These are phyloP conservation scores for Manis pentadactyla DNA, from an alignment of 2,797 vertebrate species.

Conservation along the genomic window DNA sequence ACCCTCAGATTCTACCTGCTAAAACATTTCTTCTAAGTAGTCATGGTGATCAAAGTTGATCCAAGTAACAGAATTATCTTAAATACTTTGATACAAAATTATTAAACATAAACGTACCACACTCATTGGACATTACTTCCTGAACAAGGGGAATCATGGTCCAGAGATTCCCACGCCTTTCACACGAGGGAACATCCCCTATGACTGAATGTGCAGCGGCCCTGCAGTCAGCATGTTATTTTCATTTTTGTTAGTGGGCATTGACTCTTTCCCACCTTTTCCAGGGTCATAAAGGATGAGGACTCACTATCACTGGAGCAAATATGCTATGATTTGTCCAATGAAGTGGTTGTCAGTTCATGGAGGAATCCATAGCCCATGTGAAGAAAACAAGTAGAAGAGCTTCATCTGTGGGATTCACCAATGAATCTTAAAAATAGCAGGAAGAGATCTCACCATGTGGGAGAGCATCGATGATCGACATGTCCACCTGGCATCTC, in stretches of 20 bases:
- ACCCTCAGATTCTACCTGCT: rapidly evolving
- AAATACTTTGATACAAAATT: rapidly evolving
- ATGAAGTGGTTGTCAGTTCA: no score
- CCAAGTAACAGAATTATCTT: rapidly evolving
- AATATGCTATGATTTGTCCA: not conserved
- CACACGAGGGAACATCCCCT: no score
- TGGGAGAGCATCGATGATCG: not conserved
- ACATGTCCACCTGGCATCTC: not conserved
- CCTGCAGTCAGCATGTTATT: rapidly evolving
- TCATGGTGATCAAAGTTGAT: not conserved
- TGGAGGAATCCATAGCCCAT: no score
- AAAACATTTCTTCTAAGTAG: rapidly evolving
- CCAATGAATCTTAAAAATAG: no score
- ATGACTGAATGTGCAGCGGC: rapidly evolving
- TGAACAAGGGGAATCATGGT: rapidly evolving
- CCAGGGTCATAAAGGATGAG: not conserved
- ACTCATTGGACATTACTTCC: no score
- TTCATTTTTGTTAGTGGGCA: rapidly evolving
- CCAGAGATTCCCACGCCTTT: not conserved
- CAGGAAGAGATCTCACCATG: not conserved
- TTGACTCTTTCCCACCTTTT: not conserved
- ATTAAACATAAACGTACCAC: rapidly evolving
- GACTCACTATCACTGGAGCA: not conserved
- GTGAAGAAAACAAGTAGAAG: no score
- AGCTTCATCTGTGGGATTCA: not conserved